Evolutionary conservation across 2,113 vertebrate species (phyloP).

Genomic region (Calyptomena viridis): DNA sequence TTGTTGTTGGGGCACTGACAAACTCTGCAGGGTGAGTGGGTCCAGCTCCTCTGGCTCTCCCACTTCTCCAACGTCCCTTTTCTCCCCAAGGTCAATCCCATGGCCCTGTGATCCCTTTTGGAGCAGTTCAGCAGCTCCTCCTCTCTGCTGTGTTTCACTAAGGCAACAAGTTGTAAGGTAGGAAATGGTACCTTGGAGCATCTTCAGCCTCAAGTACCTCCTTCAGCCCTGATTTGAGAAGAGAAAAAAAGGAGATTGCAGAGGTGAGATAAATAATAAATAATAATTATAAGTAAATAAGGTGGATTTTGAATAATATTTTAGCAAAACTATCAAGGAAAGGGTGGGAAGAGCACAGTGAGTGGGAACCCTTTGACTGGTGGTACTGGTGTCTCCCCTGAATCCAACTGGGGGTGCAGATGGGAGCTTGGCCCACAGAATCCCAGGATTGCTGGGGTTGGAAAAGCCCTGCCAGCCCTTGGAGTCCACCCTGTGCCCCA

Average conservation of each 20-base stretch:
- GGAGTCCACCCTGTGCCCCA: accelerated
- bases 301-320: not conserved
- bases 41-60: not conserved
- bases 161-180: not conserved
- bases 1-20: not conserved
- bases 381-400: too few relatives aligned
- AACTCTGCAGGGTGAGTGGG: not conserved
- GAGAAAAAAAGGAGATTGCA: not conserved
- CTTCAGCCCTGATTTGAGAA: not conserved
- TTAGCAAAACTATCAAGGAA: too few relatives aligned
- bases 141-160: accelerated
- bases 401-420: accelerated
- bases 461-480: not conserved
- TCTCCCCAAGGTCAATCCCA: not conserved
- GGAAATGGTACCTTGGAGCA: not conserved
- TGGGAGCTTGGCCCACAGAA: not conserved
- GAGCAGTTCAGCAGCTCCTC: accelerated
- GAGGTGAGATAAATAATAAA: not conserved
- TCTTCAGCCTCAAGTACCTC: not conserved
- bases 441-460: not conserved
- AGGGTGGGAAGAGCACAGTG: not conserved
- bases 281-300: too few relatives aligned
- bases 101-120: accelerated
- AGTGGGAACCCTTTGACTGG: not conserved
- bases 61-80: not conserved